Evolutionary conservation across 1,140 invertebrate genomes (phyloP), one percentile per base, ranked within the genome.

Genomic region (Drosophila teissieri): DNA sequence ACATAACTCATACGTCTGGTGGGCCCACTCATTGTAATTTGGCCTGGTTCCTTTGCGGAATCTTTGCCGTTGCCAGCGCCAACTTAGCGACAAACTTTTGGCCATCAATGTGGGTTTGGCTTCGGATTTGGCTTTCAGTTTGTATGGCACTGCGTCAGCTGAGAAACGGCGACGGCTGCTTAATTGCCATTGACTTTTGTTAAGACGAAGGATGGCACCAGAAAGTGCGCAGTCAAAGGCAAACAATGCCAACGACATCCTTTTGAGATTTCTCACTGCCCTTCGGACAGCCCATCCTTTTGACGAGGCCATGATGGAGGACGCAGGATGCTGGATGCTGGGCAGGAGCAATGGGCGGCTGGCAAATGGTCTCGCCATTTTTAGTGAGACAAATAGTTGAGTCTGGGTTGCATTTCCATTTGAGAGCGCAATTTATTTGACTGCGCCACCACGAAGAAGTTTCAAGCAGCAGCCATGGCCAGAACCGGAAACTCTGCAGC

Each of bases 141-240:
- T 6, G 58, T 39, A 68, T 72, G 56, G 78, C 74, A 80, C 60
- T 81, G 78, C 78, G 78, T 46, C 76, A 75, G 67, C 61, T 22
- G 51, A 51, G 48, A 54, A 60, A 77, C 61, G 67, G 67, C 67
- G 70, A 68, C 63, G 61, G 48, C 78, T 78, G 69, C 79, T 82
- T 82, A 82, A 82, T 82, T 82, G 79, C 79, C 79, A 82, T 82
- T 82, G 79, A 82, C 79, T 82, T 82, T 82, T 82, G 79, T 78
- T 80, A 78, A 78, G 80, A 70, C 62, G 76, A 69, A 70, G 45
- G 75, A 64, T 68, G 73, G 73, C 62, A 77, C 76, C 64, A 79
- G 61, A 80, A 80, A 80, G 77, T 80, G 76, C 77, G 68, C 77
- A 79, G 76, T 79, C 77, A 79, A 79, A 79, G 68, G 77, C 77